A percentile compares a stretch with the other conserved stretches of the same genome.
Evolutionary conservation across 2,113 vertebrate species (phyloP).

Genomic region (Noturus placidus): DNA sequence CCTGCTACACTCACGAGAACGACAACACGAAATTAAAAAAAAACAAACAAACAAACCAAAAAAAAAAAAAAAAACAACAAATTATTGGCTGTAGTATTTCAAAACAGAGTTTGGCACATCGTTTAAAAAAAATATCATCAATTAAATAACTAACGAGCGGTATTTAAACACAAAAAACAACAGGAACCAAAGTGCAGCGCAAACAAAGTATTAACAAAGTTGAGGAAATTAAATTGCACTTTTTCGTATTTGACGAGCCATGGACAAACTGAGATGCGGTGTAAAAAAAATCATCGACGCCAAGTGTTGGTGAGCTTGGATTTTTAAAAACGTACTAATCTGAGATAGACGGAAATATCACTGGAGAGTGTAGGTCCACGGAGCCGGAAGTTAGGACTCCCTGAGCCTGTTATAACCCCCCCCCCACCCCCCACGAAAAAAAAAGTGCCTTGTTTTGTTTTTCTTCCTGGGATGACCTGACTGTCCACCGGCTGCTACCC

Average conservation of each 20-base stretch:
- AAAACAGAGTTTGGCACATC: constrained; percentile 74
- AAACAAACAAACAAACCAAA: too few species aligned
- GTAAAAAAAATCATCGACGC: constrained; percentile 14
- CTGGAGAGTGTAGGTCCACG: constrained; percentile 32
- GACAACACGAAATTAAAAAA: constrained; percentile 54
- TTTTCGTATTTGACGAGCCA: constrained; percentile 66
- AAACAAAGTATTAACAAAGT: constrained; percentile 67
- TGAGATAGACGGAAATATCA: constrained; percentile 21
- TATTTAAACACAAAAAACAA: constrained; percentile 59
- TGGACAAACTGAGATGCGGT: constrained; percentile 56
- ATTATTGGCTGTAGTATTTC: constrained; percentile 64
- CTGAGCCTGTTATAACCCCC: constrained; percentile 36
- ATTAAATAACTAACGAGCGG: constrained; percentile 68
- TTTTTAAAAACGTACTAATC: constrained; percentile 20
- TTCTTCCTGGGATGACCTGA: constrained; percentile 33
- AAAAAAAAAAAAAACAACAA: not conserved
- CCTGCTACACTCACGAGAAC: constrained; percentile 65
- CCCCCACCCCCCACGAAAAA: not conserved
- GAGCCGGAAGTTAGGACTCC: constrained; percentile 41
- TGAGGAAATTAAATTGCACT: constrained; percentile 76
- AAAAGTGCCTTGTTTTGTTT: constrained; percentile 20
- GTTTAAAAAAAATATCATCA: constrained; percentile 66
- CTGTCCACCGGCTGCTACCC: constrained; percentile 39
- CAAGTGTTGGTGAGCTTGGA: constrained; percentile 20
- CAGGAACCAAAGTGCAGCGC: constrained; percentile 66